Percentiles rank a stretch among this genome's conserved stretches.
These are phyloP conservation scores for Misgurnus mizolepis DNA, from an alignment of 2,113 vertebrate genomes.

Conservation along the genomic window DNA sequence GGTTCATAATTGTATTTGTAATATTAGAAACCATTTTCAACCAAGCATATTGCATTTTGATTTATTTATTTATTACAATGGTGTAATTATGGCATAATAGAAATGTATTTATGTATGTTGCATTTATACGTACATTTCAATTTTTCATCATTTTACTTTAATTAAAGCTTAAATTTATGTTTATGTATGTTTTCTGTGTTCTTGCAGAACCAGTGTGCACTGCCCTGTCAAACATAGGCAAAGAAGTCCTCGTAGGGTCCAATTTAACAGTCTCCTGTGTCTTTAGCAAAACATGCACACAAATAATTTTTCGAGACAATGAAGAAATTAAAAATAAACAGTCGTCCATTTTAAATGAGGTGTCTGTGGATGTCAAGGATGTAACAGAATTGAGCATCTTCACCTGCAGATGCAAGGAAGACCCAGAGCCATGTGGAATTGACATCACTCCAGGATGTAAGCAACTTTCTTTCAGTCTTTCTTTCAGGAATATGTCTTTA, in stretches of 20 bases:
- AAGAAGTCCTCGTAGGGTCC: conserved; percentile 59
- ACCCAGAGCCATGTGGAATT: conserved; percentile 67
- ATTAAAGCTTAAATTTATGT: neutral
- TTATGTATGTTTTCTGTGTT: neutral
- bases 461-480: conserved; percentile 48
- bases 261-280: conserved; percentile 69
- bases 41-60: no score
- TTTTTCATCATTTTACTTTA: neutral
- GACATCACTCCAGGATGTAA: conserved; percentile 74
- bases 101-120: no score
- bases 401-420: conserved; percentile 60
- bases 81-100: no score
- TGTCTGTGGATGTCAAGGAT: conserved; percentile 60
- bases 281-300: conserved; percentile 55
- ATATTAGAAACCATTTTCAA: no score
- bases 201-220: conserved; percentile 56
- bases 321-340: neutral
- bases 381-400: conserved; percentile 60
- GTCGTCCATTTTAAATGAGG: neutral
- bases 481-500: neutral
- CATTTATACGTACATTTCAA: neutral
- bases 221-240: conserved; percentile 58
- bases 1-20: no score
- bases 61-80: no score
- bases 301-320: conserved; percentile 19